These are phyloP conservation scores for Stramonita haemastoma DNA, from an alignment of 2,888 invertebrate species.

Conservation along the genomic window DNA sequence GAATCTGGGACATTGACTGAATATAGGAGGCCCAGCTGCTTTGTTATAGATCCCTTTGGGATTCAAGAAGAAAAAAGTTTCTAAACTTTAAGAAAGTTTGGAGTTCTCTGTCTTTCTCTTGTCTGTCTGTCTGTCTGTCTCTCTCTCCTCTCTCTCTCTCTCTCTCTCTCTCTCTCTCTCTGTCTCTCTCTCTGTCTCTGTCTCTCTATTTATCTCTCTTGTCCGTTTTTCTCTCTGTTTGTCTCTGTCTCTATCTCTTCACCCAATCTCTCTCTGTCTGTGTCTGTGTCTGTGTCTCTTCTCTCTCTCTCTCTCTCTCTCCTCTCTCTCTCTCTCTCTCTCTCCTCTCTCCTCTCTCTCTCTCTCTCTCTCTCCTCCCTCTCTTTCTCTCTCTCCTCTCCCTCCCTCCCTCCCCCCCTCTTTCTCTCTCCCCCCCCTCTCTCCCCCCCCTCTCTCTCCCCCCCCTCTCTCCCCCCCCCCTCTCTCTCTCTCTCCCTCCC, in stretches of 20 bases:
- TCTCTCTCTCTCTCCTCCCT: too few relatives aligned
- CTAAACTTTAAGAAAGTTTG: too few relatives aligned
- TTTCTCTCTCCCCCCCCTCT: not conserved
- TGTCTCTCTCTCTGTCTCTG: not conserved
- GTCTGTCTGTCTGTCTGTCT: not conserved
- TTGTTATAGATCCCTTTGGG: too few relatives aligned
- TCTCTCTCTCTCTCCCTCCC: constrained; percentile 7
- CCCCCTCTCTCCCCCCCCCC: not conserved
- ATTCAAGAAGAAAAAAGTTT: too few relatives aligned
- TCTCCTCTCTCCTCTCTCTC: not conserved
- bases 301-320: not conserved
- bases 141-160: not conserved
- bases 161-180: not conserved
- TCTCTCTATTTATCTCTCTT: not conserved
- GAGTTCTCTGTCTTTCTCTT: not conserved
- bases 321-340: not conserved
- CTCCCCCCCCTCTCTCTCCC: constrained; percentile 25
- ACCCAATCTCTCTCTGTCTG: not conserved
- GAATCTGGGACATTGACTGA: too few relatives aligned
- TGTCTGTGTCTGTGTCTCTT: not conserved
- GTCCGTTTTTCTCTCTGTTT: not conserved
- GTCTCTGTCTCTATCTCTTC: not conserved
- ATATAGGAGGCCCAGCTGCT: too few relatives aligned
- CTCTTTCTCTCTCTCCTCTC: not conserved
- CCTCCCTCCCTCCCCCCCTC: not conserved